phyloP scores from a whole-genome alignment of 2,113 vertebrate species.

The Dinomys branickii region DNA sequence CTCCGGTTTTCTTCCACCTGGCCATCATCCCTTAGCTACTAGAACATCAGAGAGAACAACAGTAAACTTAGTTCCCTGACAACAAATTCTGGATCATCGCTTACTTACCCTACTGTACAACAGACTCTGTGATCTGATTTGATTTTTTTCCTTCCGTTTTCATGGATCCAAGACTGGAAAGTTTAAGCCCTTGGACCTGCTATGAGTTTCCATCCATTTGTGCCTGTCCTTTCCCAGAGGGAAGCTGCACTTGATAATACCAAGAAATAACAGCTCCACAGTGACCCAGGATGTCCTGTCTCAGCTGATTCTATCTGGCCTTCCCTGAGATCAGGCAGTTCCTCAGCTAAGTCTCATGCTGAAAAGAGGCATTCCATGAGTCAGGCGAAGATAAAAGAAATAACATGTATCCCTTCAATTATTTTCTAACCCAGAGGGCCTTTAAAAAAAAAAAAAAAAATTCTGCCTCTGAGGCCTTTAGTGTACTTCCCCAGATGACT shows the following conservation, averaged over 20 bases:
- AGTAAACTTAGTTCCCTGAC: background rate
- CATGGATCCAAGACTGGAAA: background rate
- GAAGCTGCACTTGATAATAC: background rate
- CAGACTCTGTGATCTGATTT: background rate
- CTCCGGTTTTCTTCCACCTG: background rate
- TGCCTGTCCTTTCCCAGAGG: background rate
- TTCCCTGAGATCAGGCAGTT: background rate
- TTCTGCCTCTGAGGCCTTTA: background rate
- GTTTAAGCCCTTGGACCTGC: background rate
- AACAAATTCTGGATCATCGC: background rate
- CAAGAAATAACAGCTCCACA: background rate
- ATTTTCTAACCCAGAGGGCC: background rate
- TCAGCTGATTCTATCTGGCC: background rate
- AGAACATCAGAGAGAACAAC: constrained; percentile 1
- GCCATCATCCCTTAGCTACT: background rate
- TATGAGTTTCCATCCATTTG: background rate
- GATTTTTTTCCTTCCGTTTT: background rate
- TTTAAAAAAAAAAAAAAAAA: background rate
- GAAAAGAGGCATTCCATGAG: background rate
- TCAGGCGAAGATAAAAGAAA: background rate
- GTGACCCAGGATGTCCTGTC: background rate
- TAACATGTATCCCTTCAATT: background rate
- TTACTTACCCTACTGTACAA: background rate
- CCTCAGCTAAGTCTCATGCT: background rate
- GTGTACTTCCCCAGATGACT: background rate